phyloP scores from a whole-genome alignment of 2,113 vertebrate species.

The Crotalus viridis region DNA sequence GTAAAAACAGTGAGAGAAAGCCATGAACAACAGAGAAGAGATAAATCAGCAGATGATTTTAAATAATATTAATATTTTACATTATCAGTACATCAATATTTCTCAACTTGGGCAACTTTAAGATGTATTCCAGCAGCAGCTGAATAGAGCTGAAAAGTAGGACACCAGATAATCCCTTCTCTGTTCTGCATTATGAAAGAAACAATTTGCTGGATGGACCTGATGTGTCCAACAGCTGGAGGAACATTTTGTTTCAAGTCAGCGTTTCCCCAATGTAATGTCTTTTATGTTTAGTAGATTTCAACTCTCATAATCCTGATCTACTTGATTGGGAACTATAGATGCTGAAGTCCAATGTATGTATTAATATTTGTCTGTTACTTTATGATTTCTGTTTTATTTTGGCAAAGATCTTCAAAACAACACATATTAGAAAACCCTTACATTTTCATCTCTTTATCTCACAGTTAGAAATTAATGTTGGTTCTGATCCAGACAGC shows the following conservation, averaged over 20 bases:
- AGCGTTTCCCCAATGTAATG: neutral
- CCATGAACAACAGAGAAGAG: neutral
- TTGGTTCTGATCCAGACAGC: constrained; percentile 32
- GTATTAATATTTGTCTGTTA: neutral
- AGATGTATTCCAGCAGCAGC: neutral
- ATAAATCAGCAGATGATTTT: neutral
- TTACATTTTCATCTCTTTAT: constrained; percentile 34
- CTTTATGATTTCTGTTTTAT: neutral
- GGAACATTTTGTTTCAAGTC: neutral
- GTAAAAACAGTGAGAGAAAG: neutral
- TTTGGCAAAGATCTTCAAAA: constrained; percentile 40
- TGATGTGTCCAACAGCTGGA: neutral
- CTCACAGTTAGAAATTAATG: constrained; percentile 26
- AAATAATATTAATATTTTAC: neutral
- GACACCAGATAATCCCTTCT: neutral
- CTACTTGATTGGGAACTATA: neutral
- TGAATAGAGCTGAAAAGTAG: neutral
- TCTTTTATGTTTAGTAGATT: neutral
- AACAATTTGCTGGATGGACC: neutral
- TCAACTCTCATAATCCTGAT: neutral
- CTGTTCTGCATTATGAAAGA: neutral
- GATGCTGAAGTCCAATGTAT: neutral
- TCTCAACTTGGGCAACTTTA: neutral
- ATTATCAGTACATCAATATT: neutral
- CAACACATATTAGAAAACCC: neutral